phyloP scores from a whole-genome alignment of 2,797 vertebrate genomes.

The Sylvilagus floridanus region DNA sequence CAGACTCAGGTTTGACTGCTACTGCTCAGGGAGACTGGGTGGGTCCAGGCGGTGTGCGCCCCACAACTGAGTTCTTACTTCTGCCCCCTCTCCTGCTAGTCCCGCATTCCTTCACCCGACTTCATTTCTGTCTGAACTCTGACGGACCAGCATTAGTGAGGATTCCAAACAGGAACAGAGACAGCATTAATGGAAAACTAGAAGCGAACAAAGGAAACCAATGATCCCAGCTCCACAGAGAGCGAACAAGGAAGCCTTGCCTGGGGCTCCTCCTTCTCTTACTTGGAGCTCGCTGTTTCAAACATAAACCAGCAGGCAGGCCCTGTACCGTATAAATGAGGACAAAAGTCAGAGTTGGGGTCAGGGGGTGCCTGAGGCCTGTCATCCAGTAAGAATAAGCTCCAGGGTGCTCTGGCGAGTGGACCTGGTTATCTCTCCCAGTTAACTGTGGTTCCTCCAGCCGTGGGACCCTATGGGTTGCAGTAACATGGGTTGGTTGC shows the following conservation, averaged over 20 bases:
- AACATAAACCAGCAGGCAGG: constrained; percentile 1
- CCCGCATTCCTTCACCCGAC: background rate
- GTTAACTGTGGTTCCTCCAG: background rate
- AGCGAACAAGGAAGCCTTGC: background rate
- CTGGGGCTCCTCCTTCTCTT: background rate
- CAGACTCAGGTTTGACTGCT: background rate
- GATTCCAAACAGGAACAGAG: background rate
- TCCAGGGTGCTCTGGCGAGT: background rate
- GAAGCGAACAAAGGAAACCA: background rate
- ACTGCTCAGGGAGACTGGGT: background rate
- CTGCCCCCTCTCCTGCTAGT: background rate
- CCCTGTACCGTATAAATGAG: background rate
- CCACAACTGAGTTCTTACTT: background rate
- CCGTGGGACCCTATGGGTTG: no score
- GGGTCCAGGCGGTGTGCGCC: background rate
- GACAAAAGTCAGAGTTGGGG: background rate
- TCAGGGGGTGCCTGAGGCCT: background rate
- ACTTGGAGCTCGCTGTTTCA: constrained; percentile 11
- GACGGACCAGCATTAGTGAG: background rate
- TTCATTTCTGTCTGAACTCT: constrained; percentile 19
- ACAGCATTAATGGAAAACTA: background rate
- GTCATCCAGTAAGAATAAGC: background rate
- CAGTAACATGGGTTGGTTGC: background rate
- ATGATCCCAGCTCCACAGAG: background rate
- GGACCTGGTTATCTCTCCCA: background rate